A percentile compares a stretch with the other conserved stretches of the same genome.
Evolutionary conservation across 2,113 vertebrate species (phyloP).

Genomic region (Nicator chloris): DNA sequence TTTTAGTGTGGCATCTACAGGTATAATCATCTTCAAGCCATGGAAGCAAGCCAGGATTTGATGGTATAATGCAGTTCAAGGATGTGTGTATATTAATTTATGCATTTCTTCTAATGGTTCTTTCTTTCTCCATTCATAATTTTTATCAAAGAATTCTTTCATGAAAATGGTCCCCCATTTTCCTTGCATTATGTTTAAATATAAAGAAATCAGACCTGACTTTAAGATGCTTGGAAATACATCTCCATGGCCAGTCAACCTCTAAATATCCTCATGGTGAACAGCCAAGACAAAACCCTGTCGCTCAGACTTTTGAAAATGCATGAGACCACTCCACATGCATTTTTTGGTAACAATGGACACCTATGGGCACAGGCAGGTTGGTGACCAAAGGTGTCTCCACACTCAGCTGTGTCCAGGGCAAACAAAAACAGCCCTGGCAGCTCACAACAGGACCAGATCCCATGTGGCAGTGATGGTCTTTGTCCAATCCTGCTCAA

Average conservation of each 20-base stretch:
- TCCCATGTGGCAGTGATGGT: not conserved
- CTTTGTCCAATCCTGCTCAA: not conserved
- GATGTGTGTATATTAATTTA: not conserved
- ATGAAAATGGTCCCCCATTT: not conserved
- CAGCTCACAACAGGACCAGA: fast-evolving
- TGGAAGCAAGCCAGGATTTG: not conserved
- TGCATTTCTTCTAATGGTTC: not conserved
- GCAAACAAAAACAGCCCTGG: not conserved
- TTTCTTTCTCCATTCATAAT: not conserved
- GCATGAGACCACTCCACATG: not conserved
- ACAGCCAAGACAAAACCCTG: fast-evolving
- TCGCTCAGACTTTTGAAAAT: not conserved
- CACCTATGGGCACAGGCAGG: not conserved
- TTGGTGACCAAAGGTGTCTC: not conserved
- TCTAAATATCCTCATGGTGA: not conserved
- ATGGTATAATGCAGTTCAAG: fast-evolving
- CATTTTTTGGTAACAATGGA: not conserved
- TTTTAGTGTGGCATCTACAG: not conserved
- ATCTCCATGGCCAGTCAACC: not conserved
- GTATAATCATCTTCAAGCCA: not conserved
- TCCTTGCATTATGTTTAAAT: not conserved
- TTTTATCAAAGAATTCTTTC: not conserved
- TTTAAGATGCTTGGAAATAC: not conserved
- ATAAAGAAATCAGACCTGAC: not conserved
- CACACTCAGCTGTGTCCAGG: fast-evolving